phyloP scores from a whole-genome alignment of 2,113 vertebrate genomes.

The Tenebrosternarchus preto region DNA sequence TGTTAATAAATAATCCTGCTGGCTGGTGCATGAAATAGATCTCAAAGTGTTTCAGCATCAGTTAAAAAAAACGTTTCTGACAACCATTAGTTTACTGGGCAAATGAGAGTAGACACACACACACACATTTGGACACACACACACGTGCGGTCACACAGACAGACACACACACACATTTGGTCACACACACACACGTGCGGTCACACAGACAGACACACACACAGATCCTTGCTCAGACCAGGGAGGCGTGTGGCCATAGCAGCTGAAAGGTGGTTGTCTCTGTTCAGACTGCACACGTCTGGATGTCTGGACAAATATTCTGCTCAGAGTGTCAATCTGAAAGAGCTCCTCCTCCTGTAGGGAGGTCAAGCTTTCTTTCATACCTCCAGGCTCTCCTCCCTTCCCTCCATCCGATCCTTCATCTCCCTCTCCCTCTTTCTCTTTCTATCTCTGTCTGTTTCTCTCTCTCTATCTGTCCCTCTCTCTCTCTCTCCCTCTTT shows the following conservation, averaged over 20 bases:
- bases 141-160: conserved; percentile 16
- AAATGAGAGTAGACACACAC: conserved; percentile 44
- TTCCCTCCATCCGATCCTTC: background rate
- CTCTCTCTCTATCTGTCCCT: conserved; percentile 13
- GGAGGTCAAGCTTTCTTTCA: conserved; percentile 9
- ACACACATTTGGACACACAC: conserved; percentile 3
- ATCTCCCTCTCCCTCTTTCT: conserved; percentile 13
- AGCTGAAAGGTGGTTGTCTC: too few relatives aligned
- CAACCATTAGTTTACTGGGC: conserved; percentile 42
- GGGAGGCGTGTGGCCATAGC: background rate
- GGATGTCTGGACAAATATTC: too few relatives aligned
- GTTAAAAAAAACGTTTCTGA: conserved; percentile 42
- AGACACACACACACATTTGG: background rate
- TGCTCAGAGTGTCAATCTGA: too few relatives aligned
- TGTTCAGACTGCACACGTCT: too few relatives aligned
- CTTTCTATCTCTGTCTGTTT: background rate
- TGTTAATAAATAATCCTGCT: conserved; percentile 46
- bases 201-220: background rate
- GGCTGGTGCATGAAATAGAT: conserved; percentile 55
- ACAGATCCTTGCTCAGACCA: background rate
- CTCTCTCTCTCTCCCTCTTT: conserved; percentile 48
- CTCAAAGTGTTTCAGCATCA: conserved; percentile 48
- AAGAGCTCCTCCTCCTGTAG: too few relatives aligned
- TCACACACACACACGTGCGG: background rate
- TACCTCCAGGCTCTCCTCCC: background rate